phyloP scores from a whole-genome alignment of 23 tunicate genomes.

The Ciona savignyi region DNA sequence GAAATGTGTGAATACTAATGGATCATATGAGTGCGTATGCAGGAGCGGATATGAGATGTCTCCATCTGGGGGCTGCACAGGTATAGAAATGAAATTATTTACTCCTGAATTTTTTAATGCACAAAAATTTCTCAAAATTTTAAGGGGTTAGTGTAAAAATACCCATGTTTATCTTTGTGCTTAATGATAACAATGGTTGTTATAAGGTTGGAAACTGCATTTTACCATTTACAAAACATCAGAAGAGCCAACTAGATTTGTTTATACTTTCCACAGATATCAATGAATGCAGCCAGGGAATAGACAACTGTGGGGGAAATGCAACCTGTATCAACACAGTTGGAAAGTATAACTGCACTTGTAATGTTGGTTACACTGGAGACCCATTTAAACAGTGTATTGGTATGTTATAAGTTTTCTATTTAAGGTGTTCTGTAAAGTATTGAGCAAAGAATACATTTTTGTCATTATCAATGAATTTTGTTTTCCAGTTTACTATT shows the following conservation, averaged over 20 bases:
- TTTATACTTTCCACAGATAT: slow-evolving; percentile 17
- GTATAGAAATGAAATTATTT: too few species aligned
- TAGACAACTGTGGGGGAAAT: slow-evolving; percentile 6
- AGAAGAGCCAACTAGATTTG: too few species aligned
- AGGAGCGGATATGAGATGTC: slow-evolving; percentile 15
- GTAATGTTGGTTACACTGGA: slow-evolving; percentile 41
- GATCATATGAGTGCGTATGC: slow-evolving; percentile 28
- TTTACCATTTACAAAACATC: too few species aligned
- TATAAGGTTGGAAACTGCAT: too few species aligned
- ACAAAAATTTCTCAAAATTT: too few species aligned
- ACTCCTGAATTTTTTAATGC: too few species aligned
- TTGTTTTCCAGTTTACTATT: too few species aligned
- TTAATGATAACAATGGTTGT: too few species aligned
- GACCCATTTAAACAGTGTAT: slow-evolving; percentile 23
- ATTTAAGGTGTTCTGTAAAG: neutral
- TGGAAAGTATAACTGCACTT: slow-evolving; percentile 32
- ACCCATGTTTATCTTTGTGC: too few species aligned
- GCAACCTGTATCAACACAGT: slow-evolving; percentile 27
- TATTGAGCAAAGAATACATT: too few species aligned
- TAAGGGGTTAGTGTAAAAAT: too few species aligned
- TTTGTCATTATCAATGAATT: too few species aligned
- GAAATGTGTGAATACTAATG: slow-evolving; percentile 18
- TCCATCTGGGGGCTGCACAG: neutral
- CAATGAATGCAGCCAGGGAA: slow-evolving; percentile 26
- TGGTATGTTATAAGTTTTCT: slow-evolving; percentile 10